Evolutionary conservation across 2,888 invertebrate genomes (phyloP), one percentile per base, ranked within the genome.

Genomic region (Galeopsomyia nigrocyanea): DNA sequence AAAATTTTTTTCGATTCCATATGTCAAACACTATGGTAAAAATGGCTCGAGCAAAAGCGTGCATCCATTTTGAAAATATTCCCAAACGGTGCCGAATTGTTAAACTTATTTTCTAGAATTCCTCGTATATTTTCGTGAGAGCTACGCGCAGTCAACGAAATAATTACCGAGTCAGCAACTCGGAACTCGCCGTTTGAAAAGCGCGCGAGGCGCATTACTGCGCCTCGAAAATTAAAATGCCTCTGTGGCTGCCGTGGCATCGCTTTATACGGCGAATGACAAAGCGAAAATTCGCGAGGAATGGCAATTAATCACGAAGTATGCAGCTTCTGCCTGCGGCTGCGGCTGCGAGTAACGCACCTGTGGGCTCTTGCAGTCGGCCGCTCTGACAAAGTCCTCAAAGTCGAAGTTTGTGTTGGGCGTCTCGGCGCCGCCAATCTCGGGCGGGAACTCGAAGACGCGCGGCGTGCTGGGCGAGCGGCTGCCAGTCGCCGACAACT

Each of bases 391-490:
- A 9, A 84, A 83, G 21, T 80, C 78, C 3, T 82, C 81, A 61
- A 81, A 83, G 57, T 83, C 83, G 65, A 82, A 83, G 69, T 81
- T 83, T 0, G 78, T 78, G 63, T 81, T 82, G 0, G 79, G 79
- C 2, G 82, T 80, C 57, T 82, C 80, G 49, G 81, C 79, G 55
- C 75, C 78, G 58, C 77, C 78, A 46, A 77, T 80, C 56, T 83
- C 81, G 1, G 82, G 79, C 3, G 84, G 84, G 46, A 85, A 84
- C 71, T 84, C 83, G 71, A 85, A 85, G 16, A 84, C 82, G 2
- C 82, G 77, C 0, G 91, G 91, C 74, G 91, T 91, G 57, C 89
- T 83, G 19, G 89, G 89, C 14, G 90, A 89, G 14, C 60, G 39
- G 22, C 5, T n/a, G 14, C 19, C 49, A 21, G 19, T 51, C n/a